Evolutionary conservation across 2,797 vertebrate species (phyloP).

Genomic region (Orestias chungarensis): DNA sequence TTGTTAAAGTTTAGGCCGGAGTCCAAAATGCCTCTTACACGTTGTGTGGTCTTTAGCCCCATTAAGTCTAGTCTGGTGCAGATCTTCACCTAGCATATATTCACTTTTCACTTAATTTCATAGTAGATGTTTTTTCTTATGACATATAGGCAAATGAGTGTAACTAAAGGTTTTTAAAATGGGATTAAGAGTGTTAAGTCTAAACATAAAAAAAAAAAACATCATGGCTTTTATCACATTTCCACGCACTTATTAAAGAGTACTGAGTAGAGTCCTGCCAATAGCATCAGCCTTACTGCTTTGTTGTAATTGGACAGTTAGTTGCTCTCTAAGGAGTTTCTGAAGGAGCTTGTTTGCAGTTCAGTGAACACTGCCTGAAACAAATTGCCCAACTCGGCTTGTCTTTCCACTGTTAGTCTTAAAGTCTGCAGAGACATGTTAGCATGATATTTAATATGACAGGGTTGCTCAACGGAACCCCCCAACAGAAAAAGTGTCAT

Average conservation of each 20-base stretch:
- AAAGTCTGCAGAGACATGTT: constrained; percentile 10
- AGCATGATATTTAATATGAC: constrained; percentile 32
- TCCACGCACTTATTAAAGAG: neutral
- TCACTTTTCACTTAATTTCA: too few species aligned
- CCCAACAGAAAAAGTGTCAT: constrained; percentile 23
- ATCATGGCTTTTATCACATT: neutral
- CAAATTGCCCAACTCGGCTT: constrained; percentile 27
- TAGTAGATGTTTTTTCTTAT: too few species aligned
- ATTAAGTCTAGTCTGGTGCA: too few species aligned
- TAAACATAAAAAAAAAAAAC: neutral
- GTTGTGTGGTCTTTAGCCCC: too few species aligned
- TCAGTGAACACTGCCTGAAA: constrained; percentile 18
- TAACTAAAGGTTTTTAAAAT: too few species aligned
- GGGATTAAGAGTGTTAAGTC: neutral
- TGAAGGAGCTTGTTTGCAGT: neutral
- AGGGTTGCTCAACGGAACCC: constrained; percentile 12
- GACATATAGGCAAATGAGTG: too few species aligned
- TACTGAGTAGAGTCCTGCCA: too few species aligned
- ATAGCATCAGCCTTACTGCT: neutral
- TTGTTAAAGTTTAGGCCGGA: too few species aligned
- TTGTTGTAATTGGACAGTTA: neutral
- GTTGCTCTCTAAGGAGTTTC: neutral
- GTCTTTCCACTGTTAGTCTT: constrained; percentile 12
- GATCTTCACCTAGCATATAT: too few species aligned
- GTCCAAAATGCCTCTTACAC: too few species aligned